These are phyloP conservation scores for Psilopogon haemacephalus DNA, from an alignment of 2,113 vertebrate species.

Conservation along the genomic window DNA sequence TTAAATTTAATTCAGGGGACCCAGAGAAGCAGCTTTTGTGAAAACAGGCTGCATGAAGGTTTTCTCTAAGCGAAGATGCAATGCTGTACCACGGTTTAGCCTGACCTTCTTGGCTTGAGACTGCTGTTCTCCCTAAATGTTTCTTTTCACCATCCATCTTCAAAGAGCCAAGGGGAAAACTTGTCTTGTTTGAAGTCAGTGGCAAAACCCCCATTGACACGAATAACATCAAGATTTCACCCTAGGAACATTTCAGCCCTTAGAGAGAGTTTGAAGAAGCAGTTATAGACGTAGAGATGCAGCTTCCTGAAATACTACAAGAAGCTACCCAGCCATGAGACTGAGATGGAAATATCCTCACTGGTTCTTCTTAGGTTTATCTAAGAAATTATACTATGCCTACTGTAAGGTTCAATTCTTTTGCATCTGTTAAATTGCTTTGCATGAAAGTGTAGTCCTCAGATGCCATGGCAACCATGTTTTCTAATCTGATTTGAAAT, in stretches of 20 bases:
- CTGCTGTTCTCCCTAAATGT: not conserved
- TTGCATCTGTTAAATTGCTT: conserved; percentile 64
- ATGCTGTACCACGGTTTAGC: not conserved
- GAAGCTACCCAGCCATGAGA: not conserved
- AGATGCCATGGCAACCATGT: conserved; percentile 66
- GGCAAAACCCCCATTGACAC: conserved; percentile 17
- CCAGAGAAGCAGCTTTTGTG: not conserved
- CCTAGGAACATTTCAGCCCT: not conserved
- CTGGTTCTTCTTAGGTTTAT: conserved; percentile 40
- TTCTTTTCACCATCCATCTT: not conserved
- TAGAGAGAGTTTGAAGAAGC: not conserved
- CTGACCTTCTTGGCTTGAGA: conserved; percentile 29
- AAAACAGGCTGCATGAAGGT: not conserved
- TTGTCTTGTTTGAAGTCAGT: conserved; percentile 25
- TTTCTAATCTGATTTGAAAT: conserved; percentile 67
- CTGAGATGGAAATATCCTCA: conserved; percentile 13
- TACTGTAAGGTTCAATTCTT: conserved; percentile 47
- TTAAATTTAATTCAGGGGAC: not conserved
- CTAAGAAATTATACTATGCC: conserved; percentile 41
- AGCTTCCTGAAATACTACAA: not conserved
- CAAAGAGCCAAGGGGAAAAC: conserved; percentile 11
- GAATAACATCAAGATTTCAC: not conserved
- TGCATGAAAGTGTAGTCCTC: conserved; percentile 69
- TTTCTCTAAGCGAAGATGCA: not conserved
- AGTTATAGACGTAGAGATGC: not conserved